Conservation (phyloP, 2,888 invertebrate species). For the Cephonodes hylas region DNA sequence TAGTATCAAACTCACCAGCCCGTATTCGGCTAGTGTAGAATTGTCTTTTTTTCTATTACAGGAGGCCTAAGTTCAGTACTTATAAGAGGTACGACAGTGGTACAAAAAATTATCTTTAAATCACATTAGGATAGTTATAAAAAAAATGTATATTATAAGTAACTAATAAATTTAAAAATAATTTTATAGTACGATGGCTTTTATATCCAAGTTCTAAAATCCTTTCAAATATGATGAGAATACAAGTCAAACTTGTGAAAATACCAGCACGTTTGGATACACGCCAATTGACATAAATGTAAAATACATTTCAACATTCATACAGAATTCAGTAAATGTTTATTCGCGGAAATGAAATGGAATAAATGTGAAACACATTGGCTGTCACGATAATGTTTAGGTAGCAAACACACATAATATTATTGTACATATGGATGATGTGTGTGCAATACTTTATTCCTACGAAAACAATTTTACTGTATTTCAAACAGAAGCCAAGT, state of each 20-base stretch:
- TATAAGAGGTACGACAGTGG: too few relatives aligned
- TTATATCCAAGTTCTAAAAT: not conserved
- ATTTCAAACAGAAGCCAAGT: not conserved
- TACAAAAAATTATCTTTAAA: too few relatives aligned
- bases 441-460: not conserved
- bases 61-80: too few relatives aligned
- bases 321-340: not conserved
- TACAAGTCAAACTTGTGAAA: not conserved
- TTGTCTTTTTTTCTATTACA: too few relatives aligned
- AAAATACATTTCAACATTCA: not conserved
- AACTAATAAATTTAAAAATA: too few relatives aligned
- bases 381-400: not conserved
- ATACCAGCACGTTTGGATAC: not conserved
- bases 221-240: not conserved
- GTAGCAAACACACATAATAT: not conserved
- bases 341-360: not conserved
- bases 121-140: too few relatives aligned
- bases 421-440: not conserved
- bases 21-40: too few relatives aligned
- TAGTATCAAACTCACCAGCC: too few relatives aligned
- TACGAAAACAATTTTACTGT: not conserved
- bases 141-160: too few relatives aligned
- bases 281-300: not conserved
- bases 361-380: not conserved
- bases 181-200: too few relatives aligned